These are phyloP conservation scores for Philypnodon macrostomus DNA, from an alignment of 2,797 vertebrate genomes.

Conservation along the genomic window DNA sequence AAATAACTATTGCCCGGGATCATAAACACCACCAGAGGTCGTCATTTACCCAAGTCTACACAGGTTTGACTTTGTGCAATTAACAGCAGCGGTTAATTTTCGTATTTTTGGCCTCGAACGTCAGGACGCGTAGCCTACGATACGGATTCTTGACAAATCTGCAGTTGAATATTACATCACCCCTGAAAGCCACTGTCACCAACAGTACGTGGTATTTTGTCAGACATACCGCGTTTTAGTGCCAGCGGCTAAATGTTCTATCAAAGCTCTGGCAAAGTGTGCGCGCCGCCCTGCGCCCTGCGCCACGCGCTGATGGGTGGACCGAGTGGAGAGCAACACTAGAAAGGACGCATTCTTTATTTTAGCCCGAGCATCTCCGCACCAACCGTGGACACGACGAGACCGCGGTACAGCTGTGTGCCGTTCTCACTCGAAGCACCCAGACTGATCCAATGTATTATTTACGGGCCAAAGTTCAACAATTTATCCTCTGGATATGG, in stretches of 20 bases:
- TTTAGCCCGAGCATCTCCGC: constrained; percentile 41
- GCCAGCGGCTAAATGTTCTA: constrained; percentile 44
- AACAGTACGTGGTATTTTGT: neutral
- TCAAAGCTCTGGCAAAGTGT: constrained; percentile 41
- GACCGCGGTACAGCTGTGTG: constrained; percentile 52
- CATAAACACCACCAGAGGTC: constrained; percentile 55
- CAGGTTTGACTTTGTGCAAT: constrained; percentile 27
- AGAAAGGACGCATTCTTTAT: constrained; percentile 55
- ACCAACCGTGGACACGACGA: constrained; percentile 60
- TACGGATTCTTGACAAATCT: neutral
- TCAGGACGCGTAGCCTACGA: neutral
- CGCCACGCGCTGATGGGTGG: constrained; percentile 69
- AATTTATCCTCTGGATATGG: constrained; percentile 77
- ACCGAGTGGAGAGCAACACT: constrained; percentile 56
- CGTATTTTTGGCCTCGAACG: constrained; percentile 20
- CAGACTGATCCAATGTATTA: constrained; percentile 78
- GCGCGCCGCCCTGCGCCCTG: constrained; percentile 63
- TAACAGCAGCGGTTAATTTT: constrained; percentile 35
- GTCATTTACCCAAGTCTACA: constrained; percentile 14
- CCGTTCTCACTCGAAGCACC: constrained; percentile 43
- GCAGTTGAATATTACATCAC: neutral
- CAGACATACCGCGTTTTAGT: neutral
- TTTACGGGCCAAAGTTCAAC: constrained; percentile 72
- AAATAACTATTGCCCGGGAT: too few relatives aligned
- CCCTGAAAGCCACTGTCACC: neutral